These are phyloP conservation scores for Lethrus apterus DNA, from an alignment of 1,140 invertebrate species.

Conservation along the genomic window DNA sequence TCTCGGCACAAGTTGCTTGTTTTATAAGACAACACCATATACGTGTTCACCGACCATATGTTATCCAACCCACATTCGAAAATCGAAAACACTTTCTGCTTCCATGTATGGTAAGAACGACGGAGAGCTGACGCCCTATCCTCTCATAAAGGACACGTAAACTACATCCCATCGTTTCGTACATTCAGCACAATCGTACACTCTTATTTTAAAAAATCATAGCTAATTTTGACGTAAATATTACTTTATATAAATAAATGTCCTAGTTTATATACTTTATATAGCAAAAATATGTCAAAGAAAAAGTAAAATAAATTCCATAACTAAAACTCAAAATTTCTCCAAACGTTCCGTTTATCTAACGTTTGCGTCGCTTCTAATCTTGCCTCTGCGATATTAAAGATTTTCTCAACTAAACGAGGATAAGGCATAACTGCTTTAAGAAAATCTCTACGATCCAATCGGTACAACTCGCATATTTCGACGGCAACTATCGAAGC, in stretches of 20 bases:
- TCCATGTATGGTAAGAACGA: slow-evolving; percentile 20
- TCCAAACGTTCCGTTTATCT: slow-evolving; percentile 13
- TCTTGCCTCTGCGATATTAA: slow-evolving; percentile 19
- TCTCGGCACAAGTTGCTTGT: too few relatives aligned
- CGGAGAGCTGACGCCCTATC: slow-evolving; percentile 18
- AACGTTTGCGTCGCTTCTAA: slow-evolving; percentile 35
- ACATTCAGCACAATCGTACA: too few relatives aligned
- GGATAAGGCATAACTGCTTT: slow-evolving; percentile 19
- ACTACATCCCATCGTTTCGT: too few relatives aligned
- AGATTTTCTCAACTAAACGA: slow-evolving; percentile 17
- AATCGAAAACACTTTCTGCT: slow-evolving; percentile 27
- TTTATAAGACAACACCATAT: slow-evolving; percentile 19
- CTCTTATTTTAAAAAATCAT: too few relatives aligned
- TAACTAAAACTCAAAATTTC: too few relatives aligned
- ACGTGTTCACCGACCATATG: slow-evolving; percentile 21
- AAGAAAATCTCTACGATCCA: slow-evolving; percentile 42
- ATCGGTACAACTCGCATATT: slow-evolving; percentile 46
- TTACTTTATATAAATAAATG: too few relatives aligned
- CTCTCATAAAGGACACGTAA: too few relatives aligned
- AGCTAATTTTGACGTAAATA: too few relatives aligned
- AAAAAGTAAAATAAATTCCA: too few relatives aligned
- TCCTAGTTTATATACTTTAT: too few relatives aligned
- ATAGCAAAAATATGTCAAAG: too few relatives aligned
- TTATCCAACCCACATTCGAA: slow-evolving; percentile 26
- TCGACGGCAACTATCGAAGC: slow-evolving; percentile 48